These are phyloP conservation scores for Scaptomyza hsui DNA, from an alignment of 1,140 invertebrate genomes.

Conservation along the genomic window DNA sequence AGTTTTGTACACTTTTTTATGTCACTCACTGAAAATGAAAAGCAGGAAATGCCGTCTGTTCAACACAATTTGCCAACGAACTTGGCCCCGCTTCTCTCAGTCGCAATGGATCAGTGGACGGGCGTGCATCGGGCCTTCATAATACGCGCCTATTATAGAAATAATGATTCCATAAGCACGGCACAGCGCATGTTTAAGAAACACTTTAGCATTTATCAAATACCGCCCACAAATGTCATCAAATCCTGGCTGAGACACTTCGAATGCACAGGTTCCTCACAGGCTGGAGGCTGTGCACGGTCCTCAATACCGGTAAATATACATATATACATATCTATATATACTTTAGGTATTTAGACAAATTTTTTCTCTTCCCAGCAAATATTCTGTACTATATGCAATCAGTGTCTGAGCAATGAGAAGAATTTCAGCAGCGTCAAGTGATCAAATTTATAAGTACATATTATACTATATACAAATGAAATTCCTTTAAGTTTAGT, in stretches of 20 bases:
- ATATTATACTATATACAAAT: neutral
- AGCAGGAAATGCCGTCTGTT: conserved; percentile 54
- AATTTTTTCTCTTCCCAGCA: conserved; percentile 50
- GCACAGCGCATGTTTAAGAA: conserved; percentile 75
- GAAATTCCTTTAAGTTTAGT: conserved; percentile 9
- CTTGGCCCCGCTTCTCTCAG: conserved; percentile 25
- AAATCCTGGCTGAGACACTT: conserved; percentile 80
- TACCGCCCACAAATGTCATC: conserved; percentile 70
- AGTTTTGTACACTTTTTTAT: conserved; percentile 55
- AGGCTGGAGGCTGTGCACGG: conserved; percentile 50
- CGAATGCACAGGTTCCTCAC: conserved; percentile 74
- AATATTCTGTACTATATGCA: conserved; percentile 77
- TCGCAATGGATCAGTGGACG: conserved; percentile 79
- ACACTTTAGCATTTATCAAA: conserved; percentile 77
- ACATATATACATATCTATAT: neutral
- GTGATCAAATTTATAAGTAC: conserved; percentile 8
- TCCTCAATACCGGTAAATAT: conserved; percentile 64
- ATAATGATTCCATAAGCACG: conserved; percentile 76
- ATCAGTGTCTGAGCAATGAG: conserved; percentile 73
- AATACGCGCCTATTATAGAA: conserved; percentile 77
- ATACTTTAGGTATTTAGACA: no score
- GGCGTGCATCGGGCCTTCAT: conserved; percentile 79
- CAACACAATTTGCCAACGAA: conserved; percentile 4
- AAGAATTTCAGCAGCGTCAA: conserved; percentile 69
- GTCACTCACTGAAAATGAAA: conserved; percentile 61